Conservation (phyloP, 2,113 vertebrate genomes). For the Neolamprologus devosi region DNA sequence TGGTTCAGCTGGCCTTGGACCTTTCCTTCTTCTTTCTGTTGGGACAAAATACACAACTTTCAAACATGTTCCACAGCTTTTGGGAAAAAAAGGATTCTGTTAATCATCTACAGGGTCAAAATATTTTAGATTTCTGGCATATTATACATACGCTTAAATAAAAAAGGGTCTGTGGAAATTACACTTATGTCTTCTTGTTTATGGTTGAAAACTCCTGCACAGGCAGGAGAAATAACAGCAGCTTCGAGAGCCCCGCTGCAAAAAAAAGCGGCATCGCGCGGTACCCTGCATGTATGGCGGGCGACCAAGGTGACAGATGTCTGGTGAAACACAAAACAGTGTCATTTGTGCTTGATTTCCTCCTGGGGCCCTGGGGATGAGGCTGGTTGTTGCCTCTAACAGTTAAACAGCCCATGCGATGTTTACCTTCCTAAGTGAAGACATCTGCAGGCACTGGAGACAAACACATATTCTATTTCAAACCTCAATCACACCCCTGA, state of each 20-base stretch:
- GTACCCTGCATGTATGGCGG: not conserved
- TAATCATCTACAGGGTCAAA: not conserved
- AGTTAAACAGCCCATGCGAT: slow-evolving; percentile 44
- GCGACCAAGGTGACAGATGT: slow-evolving; percentile 7
- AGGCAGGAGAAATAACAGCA: not conserved
- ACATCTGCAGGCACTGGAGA: slow-evolving; percentile 53
- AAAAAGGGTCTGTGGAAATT: not conserved
- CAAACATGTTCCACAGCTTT: not conserved
- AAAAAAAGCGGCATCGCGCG: not conserved
- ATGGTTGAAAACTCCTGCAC: not conserved
- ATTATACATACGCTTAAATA: not conserved
- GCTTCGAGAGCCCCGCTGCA: not conserved
- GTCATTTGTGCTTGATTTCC: slow-evolving; percentile 40
- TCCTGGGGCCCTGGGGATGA: slow-evolving; percentile 49
- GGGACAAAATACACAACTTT: not conserved
- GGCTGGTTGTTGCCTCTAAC: slow-evolving; percentile 34
- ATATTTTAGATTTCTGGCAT: not conserved
- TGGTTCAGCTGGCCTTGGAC: slow-evolving; percentile 95
- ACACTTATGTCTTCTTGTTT: not conserved
- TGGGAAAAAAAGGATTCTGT: not conserved
- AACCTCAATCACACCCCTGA: slow-evolving; percentile 16
- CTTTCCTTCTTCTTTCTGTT: slow-evolving; percentile 96
- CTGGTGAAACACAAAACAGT: not conserved
- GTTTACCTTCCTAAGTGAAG: slow-evolving; percentile 51
- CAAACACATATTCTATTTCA: slow-evolving; percentile 8